Evolutionary conservation across 2,888 invertebrate species (phyloP).

Genomic region (Octonoba sinensis): DNA sequence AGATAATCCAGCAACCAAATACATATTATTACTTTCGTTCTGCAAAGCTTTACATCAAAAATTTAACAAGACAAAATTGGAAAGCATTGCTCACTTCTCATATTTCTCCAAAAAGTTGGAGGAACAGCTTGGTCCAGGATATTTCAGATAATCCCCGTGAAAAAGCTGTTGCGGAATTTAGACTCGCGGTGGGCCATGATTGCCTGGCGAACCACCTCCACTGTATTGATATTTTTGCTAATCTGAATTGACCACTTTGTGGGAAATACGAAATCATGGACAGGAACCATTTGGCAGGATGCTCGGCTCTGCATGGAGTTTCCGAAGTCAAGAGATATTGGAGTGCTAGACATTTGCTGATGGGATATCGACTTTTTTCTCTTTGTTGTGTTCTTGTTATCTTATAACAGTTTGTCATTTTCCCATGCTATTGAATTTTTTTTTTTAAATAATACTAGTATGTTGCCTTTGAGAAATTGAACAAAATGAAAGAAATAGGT

Average conservation of each 20-base stretch:
- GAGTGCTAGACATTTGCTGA: neutral
- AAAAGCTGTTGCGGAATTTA: neutral
- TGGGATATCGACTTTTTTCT: constrained; percentile 5
- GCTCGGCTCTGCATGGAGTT: neutral
- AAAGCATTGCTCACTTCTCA: neutral
- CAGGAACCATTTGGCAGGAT: neutral
- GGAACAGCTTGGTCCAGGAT: neutral
- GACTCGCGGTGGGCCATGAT: neutral
- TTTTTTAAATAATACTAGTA: no score
- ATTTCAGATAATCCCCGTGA: neutral
- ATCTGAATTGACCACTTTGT: constrained; percentile 4
- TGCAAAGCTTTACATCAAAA: constrained; percentile 4
- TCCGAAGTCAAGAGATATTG: neutral
- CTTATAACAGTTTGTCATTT: neutral
- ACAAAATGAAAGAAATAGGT: no score
- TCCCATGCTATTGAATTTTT: constrained; percentile 1
- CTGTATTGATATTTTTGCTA: neutral
- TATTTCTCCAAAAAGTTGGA: neutral
- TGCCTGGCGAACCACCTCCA: neutral
- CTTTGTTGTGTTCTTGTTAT: neutral
- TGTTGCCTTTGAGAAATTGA: no score
- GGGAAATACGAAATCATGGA: constrained; percentile 1
- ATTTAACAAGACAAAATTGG: neutral
- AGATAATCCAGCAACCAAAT: neutral
- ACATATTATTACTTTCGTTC: neutral